phyloP scores from a whole-genome alignment of 1,140 invertebrate genomes.

The Drosophila bocqueti region DNA sequence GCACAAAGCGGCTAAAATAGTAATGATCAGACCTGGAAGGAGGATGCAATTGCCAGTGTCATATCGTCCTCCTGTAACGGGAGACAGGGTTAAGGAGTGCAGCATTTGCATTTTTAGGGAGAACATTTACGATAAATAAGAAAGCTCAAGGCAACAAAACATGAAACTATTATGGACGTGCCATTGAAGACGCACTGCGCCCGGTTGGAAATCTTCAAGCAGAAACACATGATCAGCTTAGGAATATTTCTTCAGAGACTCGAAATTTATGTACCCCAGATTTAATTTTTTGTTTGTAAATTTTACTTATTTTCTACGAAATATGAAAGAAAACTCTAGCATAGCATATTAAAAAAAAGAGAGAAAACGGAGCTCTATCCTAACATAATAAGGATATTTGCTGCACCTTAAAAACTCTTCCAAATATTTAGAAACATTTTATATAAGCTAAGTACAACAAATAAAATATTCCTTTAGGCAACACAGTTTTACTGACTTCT shows the following conservation, averaged over 20 bases:
- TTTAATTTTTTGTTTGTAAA: too few species aligned
- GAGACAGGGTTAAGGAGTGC: neutral
- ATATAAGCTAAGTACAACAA: too few species aligned
- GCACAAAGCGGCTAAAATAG: neutral
- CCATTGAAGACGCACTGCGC: neutral
- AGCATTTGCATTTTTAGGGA: too few species aligned
- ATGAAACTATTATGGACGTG: neutral
- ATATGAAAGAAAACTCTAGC: neutral
- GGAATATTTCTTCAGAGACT: neutral
- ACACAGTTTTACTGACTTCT: too few species aligned
- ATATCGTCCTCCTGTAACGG: neutral
- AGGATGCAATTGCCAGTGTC: neutral
- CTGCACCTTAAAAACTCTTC: too few species aligned
- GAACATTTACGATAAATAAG: neutral
- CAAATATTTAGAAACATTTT: too few species aligned
- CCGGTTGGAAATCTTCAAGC: neutral
- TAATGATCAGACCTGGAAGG: neutral
- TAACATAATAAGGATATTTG: too few species aligned
- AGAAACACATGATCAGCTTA: neutral
- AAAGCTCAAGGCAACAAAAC: neutral
- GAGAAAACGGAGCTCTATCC: too few species aligned
- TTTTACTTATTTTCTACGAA: neutral
- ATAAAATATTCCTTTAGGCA: too few species aligned
- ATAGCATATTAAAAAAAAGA: neutral
- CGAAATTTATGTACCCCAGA: neutral